Evolutionary conservation across 1,140 invertebrate species (phyloP), one percentile per base, ranked within the genome.

Genomic region (Eriocheir sinensis): DNA sequence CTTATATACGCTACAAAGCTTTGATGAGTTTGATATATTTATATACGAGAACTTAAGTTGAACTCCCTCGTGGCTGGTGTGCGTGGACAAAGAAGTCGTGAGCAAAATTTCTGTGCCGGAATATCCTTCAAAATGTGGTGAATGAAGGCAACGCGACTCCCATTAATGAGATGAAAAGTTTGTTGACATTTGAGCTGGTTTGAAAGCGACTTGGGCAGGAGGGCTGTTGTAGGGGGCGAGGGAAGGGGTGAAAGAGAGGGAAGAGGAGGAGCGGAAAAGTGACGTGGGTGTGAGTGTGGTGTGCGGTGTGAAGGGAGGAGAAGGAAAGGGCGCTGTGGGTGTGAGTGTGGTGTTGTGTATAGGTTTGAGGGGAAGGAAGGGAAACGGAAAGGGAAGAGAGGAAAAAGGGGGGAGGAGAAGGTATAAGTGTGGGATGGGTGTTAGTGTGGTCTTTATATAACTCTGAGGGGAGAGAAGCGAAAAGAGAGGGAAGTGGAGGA

Each of bases 1-100:
- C 38, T 80, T 32, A 80, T 41, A 93, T 40, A 34, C 80, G 6
- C 80, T 83, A 93, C 91, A 86, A 38, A 92, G 72, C 91, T n/a
- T 30, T 93, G 91, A 93, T 93, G 91, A 93, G 91, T 93, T 86
- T 85, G 80, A 93, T 86, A 93, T 85, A 93, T 93, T 93, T 93
- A 86, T 93, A 21, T 48, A 60, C 91, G 60, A 85, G 91, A 93
- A 32, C 80, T 32, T n/a, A 21, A 27, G 88, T 30, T 38, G 88
- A 27, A 44, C 48, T 48, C 88, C 40, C 91, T 81, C 40, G 81
- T 30, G 89, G 53, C 53, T 48, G 36, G 15, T 85, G 48, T 36
- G 40, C 80, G 2, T 1, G 8, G 60, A 72, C 60, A 72, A 72
- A 72, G 21, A 21, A 72, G 4, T 12, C 60, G 4, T 72, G 12